Percentiles rank a stretch among this genome's conserved stretches.
Conservation (phyloP, 2,113 vertebrate genomes). For the Lamprologus sp. region DNA sequence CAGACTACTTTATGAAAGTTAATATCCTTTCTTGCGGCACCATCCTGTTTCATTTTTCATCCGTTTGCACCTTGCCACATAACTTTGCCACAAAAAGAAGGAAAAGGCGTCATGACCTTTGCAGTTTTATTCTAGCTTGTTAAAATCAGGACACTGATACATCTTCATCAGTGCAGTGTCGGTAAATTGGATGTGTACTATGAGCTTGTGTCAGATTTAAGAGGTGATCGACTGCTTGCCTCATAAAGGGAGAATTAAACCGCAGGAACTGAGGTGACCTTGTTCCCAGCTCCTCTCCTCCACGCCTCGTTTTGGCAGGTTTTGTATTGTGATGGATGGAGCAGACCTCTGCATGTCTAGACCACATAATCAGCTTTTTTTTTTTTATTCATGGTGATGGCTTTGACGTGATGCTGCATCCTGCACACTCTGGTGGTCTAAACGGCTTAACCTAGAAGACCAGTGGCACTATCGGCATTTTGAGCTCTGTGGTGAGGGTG, state of each 20-base stretch:
- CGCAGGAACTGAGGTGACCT: neutral
- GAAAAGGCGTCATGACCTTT: neutral
- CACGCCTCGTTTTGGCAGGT: neutral
- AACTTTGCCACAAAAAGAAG: neutral
- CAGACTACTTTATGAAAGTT: neutral
- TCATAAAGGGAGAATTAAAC: neutral
- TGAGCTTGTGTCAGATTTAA: neutral
- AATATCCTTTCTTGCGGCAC: neutral
- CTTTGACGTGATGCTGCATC: neutral
- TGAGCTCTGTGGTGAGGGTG: neutral
- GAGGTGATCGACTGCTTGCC: neutral
- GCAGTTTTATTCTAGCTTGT: neutral
- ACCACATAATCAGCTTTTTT: conserved; percentile 25
- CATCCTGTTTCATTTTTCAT: neutral
- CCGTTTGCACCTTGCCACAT: neutral
- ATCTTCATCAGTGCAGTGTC: neutral
- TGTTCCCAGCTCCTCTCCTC: neutral
- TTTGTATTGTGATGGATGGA: conserved; percentile 35
- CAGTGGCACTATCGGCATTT: neutral
- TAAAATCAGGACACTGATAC: neutral
- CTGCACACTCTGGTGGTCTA: conserved; percentile 6
- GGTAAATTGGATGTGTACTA: neutral
- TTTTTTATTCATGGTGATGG: neutral
- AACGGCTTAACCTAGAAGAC: neutral
- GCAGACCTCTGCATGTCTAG: conserved; percentile 16